A percentile compares a stretch with the other conserved stretches of the same genome.
Evolutionary conservation across 2,888 invertebrate species (phyloP).

Genomic region (Stenolophus ochropezus): DNA sequence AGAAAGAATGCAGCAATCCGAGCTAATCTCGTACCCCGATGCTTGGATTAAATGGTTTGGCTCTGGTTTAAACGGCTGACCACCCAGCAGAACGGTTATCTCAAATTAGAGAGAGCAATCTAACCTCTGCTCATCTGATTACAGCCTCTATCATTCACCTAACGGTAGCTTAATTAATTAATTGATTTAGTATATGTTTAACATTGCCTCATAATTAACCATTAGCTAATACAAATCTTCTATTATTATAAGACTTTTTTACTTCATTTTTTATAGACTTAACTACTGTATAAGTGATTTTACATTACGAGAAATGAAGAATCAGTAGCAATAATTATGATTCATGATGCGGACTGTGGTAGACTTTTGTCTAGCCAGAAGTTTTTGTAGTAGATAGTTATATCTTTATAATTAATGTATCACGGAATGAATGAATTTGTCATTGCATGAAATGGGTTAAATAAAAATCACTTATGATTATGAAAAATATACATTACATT

Average conservation of each 20-base stretch:
- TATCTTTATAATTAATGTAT: too few relatives aligned
- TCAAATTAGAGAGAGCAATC: not conserved
- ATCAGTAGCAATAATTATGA: too few relatives aligned
- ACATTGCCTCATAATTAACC: not conserved
- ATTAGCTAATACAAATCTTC: conserved; percentile 7
- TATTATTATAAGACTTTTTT: not conserved
- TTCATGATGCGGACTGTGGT: too few relatives aligned
- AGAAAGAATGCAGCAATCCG: not conserved
- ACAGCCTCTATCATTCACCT: not conserved
- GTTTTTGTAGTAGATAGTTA: too few relatives aligned
- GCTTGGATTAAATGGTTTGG: not conserved
- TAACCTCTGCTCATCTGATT: not conserved
- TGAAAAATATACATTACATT: too few relatives aligned
- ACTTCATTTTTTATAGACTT: not conserved
- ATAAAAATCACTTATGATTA: too few relatives aligned
- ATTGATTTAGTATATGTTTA: conserved; percentile 10
- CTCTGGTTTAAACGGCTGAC: not conserved
- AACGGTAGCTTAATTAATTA: conserved; percentile 33
- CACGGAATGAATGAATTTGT: too few relatives aligned
- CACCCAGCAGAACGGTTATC: not conserved
- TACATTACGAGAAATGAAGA: too few relatives aligned
- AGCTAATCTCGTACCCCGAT: not conserved
- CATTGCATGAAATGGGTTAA: too few relatives aligned
- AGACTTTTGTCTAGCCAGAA: too few relatives aligned
- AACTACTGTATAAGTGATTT: too few relatives aligned